Percentiles rank a stretch among this genome's conserved stretches.
Conservation (phyloP, 1,140 invertebrate genomes). For the Gryon sp. region DNA sequence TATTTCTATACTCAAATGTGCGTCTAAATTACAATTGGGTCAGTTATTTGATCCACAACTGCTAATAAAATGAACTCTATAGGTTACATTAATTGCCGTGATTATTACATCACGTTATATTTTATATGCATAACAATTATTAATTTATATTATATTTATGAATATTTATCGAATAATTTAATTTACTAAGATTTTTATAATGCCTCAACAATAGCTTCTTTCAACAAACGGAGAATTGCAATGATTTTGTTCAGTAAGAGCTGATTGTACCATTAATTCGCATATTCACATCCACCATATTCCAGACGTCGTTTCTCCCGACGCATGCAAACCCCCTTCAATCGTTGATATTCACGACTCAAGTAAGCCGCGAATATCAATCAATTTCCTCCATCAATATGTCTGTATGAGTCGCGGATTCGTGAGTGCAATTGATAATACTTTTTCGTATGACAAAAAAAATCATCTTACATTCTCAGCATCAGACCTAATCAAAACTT, state of each 20-base stretch:
- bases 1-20: conserved; percentile 34
- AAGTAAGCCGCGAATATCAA: conserved; percentile 75
- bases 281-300: conserved; percentile 70
- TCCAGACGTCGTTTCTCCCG: conserved; percentile 22
- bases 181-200: no score
- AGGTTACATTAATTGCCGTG: background rate
- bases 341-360: conserved; percentile 65
- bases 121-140: no score
- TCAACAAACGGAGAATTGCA: conserved; percentile 47
- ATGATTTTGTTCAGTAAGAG: conserved; percentile 21
- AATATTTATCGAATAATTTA: no score
- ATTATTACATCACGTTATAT: background rate
- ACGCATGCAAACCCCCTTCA: conserved; percentile 38
- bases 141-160: no score
- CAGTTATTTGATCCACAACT: conserved; percentile 28
- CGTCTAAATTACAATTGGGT: conserved; percentile 49
- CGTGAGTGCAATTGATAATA: conserved; percentile 76
- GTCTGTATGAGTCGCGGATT: conserved; percentile 67
- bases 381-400: conserved; percentile 73
- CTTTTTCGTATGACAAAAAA: conserved; percentile 6
- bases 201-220: conserved; percentile 69
- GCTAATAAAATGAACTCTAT: no score
- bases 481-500: no score
- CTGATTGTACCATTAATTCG: conserved; percentile 69
- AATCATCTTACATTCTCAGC: background rate